Base-by-base conservation (phyloP, 2,888 invertebrate species). In the Megastigmus dorsalis region DNA sequence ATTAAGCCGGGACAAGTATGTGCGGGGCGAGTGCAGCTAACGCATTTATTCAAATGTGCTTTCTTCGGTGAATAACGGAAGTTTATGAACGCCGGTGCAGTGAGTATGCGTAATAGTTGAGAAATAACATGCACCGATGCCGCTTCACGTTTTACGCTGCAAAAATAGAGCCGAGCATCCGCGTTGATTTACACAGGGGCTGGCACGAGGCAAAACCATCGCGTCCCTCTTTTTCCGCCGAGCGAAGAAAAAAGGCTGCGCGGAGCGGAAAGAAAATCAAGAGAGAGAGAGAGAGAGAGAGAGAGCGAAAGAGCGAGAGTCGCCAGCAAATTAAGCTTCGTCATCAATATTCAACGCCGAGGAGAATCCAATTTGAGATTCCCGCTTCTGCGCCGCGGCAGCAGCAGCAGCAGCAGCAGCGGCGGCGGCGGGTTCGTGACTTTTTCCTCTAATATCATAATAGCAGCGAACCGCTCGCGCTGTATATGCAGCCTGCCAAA, bases 341-440 rank as follows among this genome's bases (percentile, higher is more conserved):
- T 75, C 75, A 75, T 75, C 75, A 71, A 75, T 71, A 75, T 75
- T 75, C 71, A 71, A 57, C 67, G 65, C 2, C 41, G 71, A 54
- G 36, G 60, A 67, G 71, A 75, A 75, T 75, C 62, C 67, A 75
- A 75, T 75, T 75, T 71, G 62, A 75, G 71, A 75, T 67, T 75
- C 71, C 23, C 65, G 65, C 45, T 52, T 59, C 59, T 30, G 50
- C 30, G 23, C 15, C 33, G 43, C 63, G 57, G 18, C n/a, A n/a
- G n/a, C n/a, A n/a, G n/a, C n/a, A n/a, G n/a, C n/a, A n/a, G n/a
- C n/a, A n/a, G n/a, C n/a, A n/a, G n/a, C n/a, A n/a, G n/a, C n/a
- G n/a, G n/a, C n/a, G n/a, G n/a, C n/a, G n/a, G n/a, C n/a, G n/a
- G 43, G 54, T 70, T 75, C 65, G 59, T 75, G 70, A 65, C 70